Evolutionary conservation across 2,888 invertebrate genomes (phyloP).

Genomic region (Napeogenes sylphis): DNA sequence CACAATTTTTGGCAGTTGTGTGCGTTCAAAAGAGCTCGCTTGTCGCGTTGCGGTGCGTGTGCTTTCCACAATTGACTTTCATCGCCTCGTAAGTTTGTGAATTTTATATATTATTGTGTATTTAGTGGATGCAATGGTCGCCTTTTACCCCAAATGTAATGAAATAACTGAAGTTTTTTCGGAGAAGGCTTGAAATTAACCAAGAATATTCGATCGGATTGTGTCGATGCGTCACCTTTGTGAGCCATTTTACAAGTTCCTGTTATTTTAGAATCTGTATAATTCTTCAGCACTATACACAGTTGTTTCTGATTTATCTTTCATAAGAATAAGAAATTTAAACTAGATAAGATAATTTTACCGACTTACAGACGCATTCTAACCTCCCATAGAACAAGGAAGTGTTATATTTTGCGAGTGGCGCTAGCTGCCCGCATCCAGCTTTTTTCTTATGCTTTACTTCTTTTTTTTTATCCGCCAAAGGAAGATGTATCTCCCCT

Average conservation of each 20-base stretch:
- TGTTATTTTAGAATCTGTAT: conserved; percentile 43
- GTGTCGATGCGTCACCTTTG: conserved; percentile 77
- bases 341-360: conserved; percentile 18
- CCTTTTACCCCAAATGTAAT: conserved; percentile 32
- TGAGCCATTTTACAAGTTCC: conserved; percentile 72
- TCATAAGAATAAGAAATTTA: conserved; percentile 4
- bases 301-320: background rate
- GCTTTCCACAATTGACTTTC: conserved; percentile 74
- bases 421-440: conserved; percentile 21
- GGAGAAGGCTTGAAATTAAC: conserved; percentile 41
- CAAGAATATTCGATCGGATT: conserved; percentile 70
- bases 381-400: conserved; percentile 45
- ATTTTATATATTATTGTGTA: conserved; percentile 58
- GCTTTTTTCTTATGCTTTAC: background rate
- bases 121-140: conserved; percentile 43
- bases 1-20: conserved; percentile 49
- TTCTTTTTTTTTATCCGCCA: background rate
- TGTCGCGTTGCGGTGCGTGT: conserved; percentile 73
- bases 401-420: conserved; percentile 28
- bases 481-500: background rate
- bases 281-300: conserved; percentile 23
- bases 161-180: conserved; percentile 25
- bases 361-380: conserved; percentile 44
- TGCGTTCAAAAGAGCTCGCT: conserved; percentile 67
- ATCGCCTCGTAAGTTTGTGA: conserved; percentile 76